A percentile compares a stretch with the other conserved stretches of the same genome.
Conservation (phyloP, 1,140 invertebrate genomes). For the Nebria ingens region DNA sequence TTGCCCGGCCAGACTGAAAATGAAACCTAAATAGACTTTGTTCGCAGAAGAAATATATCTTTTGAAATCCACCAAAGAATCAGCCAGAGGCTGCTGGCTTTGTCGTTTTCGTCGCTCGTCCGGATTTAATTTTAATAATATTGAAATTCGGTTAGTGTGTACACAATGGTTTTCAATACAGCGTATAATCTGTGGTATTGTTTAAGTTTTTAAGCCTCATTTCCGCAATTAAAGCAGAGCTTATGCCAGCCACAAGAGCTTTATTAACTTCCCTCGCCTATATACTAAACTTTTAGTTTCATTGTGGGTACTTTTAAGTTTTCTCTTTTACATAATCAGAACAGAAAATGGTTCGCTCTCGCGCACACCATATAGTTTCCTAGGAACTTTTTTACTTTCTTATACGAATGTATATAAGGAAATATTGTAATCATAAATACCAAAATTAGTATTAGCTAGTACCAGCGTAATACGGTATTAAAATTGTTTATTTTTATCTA, state of each 20-base stretch:
- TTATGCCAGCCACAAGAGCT: neutral
- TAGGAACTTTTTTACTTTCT: no score
- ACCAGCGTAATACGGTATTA: no score
- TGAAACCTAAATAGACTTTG: no score
- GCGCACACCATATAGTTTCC: no score
- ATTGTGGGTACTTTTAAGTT: conserved; percentile 2
- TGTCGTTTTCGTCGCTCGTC: neutral
- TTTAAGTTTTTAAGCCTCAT: conserved; percentile 19
- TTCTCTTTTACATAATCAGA: neutral
- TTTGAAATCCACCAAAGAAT: no score
- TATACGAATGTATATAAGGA: no score
- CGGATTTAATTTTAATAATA: conserved; percentile 8
- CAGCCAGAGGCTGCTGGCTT: neutral
- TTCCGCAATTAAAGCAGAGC: conserved; percentile 18
- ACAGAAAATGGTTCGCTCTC: neutral
- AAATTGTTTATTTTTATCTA: no score
- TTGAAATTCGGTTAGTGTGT: conserved; percentile 6
- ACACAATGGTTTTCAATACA: conserved; percentile 5
- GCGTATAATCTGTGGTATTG: conserved; percentile 15
- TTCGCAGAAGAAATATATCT: no score
- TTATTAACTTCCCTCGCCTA: conserved; percentile 19
- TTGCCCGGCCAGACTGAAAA: no score
- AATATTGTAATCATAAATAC: no score
- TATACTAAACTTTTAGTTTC: conserved; percentile 1
- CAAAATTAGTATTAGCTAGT: no score